Evolutionary conservation across 1,140 invertebrate species (phyloP).

Genomic region (Lycorma delicatula): DNA sequence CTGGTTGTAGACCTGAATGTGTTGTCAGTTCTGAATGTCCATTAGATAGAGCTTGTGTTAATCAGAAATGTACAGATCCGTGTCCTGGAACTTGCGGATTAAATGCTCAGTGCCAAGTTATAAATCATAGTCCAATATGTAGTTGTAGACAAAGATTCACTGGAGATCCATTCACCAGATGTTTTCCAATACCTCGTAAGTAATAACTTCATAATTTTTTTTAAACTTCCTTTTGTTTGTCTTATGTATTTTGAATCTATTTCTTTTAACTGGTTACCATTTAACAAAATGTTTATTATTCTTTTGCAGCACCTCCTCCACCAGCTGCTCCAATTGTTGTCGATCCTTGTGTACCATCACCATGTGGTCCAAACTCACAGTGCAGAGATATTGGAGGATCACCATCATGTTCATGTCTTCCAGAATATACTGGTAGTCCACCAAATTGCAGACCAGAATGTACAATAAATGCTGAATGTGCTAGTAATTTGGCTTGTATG

Average conservation of each 20-base stretch:
- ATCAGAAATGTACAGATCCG: constrained; percentile 43
- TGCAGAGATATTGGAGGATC: constrained; percentile 51
- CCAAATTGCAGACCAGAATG: constrained; percentile 66
- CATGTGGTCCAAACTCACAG: constrained; percentile 59
- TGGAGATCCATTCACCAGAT: constrained; percentile 42
- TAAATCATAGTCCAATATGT: constrained; percentile 46
- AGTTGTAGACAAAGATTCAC: constrained; percentile 44
- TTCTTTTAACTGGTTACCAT: not conserved
- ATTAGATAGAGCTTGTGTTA: constrained; percentile 41
- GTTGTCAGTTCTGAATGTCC: constrained; percentile 41
- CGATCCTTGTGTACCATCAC: constrained; percentile 61
- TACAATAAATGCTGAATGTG: constrained; percentile 58
- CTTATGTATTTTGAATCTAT: not conserved
- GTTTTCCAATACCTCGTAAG: constrained; percentile 31
- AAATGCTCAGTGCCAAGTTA: constrained; percentile 47
- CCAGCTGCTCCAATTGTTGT: constrained; percentile 29
- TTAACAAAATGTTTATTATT: constrained; percentile 14
- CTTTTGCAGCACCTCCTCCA: constrained; percentile 31
- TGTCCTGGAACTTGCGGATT: constrained; percentile 44
- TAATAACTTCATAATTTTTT: no score
- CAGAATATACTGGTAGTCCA: constrained; percentile 55
- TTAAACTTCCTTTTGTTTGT: not conserved
- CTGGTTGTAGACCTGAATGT: constrained; percentile 43
- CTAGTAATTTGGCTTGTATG: constrained; percentile 54
- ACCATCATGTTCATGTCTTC: constrained; percentile 55